A percentile compares a stretch with the other conserved stretches of the same genome.
These are phyloP conservation scores for Gadopsis marmoratus DNA, from an alignment of 2,797 vertebrate species.

Conservation along the genomic window DNA sequence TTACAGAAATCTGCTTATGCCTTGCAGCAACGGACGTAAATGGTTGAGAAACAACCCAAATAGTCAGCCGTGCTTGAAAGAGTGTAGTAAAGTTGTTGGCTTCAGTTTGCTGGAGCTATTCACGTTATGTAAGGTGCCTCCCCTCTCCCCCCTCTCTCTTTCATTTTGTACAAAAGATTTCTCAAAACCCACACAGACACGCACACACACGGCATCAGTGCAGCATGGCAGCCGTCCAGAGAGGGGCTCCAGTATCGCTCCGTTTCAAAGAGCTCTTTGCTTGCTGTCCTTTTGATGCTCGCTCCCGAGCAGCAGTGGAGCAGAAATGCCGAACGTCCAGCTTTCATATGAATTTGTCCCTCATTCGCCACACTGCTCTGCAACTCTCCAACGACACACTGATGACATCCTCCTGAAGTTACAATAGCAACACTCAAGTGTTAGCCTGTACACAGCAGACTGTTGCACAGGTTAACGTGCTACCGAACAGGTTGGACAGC, in stretches of 20 bases:
- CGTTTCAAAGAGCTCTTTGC: slow-evolving; percentile 79
- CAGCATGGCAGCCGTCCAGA: slow-evolving; percentile 76
- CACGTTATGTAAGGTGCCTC: slow-evolving; percentile 74
- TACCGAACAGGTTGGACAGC: slow-evolving; percentile 20
- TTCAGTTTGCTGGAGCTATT: slow-evolving; percentile 66
- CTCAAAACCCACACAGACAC: slow-evolving; percentile 53
- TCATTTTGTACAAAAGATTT: slow-evolving; percentile 75
- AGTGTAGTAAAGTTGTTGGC: slow-evolving; percentile 74
- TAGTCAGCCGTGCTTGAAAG: slow-evolving; percentile 51
- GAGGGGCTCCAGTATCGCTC: slow-evolving; percentile 73
- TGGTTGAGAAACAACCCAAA: slow-evolving; percentile 59
- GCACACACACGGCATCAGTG: slow-evolving; percentile 50
- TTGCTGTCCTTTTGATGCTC: slow-evolving; percentile 76
- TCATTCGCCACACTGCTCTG: slow-evolving; percentile 60
- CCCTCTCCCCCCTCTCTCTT: slow-evolving; percentile 28
- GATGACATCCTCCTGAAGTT: not conserved
- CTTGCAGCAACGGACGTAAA: slow-evolving; percentile 52
- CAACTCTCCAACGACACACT: not conserved
- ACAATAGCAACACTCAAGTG: not conserved
- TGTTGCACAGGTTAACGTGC: not conserved
- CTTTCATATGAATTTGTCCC: slow-evolving; percentile 77
- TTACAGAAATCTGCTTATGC: slow-evolving; percentile 46
- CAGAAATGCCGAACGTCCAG: slow-evolving; percentile 61
- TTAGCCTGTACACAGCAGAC: not conserved
- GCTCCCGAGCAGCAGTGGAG: slow-evolving; percentile 66